Conservation (phyloP, 1,140 invertebrate genomes). For the Ceratosolen fusciceps region DNA sequence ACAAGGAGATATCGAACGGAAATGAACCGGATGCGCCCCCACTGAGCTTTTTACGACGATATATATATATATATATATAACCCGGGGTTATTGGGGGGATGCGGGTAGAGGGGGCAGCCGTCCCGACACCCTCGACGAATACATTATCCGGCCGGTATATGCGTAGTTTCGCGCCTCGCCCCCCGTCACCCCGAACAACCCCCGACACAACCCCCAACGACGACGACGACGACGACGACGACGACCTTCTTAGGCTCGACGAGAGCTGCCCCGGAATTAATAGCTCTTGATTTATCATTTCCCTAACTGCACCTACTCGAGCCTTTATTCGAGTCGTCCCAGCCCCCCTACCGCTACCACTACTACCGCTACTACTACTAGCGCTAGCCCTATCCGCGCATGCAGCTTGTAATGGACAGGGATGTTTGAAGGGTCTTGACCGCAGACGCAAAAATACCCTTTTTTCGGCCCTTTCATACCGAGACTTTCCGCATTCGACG, state of each 20-base stretch:
- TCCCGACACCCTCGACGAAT: constrained; percentile 1
- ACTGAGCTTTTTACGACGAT: constrained; percentile 8
- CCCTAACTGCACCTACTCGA: too few relatives aligned
- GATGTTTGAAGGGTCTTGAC: neutral
- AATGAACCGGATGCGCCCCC: neutral
- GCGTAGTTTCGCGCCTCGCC: neutral
- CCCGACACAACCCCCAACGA: neutral
- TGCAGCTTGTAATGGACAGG: too few relatives aligned
- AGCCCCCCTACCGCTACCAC: too few relatives aligned
- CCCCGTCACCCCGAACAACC: neutral
- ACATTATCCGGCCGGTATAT: neutral
- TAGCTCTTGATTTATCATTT: neutral
- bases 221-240: too few relatives aligned
- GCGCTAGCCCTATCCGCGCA: too few relatives aligned
- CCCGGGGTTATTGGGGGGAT: too few relatives aligned
- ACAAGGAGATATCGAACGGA: constrained; percentile 19
- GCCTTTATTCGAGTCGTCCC: too few relatives aligned
- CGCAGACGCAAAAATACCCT: neutral
- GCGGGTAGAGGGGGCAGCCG: too few relatives aligned
- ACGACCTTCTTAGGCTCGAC: neutral
- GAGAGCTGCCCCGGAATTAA: neutral
- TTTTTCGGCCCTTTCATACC: neutral
- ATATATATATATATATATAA: too few relatives aligned
- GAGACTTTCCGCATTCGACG: neutral
- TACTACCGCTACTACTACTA: too few relatives aligned